Evolutionary conservation across 2,797 vertebrate species (phyloP).

Genomic region (Thaleichthys pacificus): DNA sequence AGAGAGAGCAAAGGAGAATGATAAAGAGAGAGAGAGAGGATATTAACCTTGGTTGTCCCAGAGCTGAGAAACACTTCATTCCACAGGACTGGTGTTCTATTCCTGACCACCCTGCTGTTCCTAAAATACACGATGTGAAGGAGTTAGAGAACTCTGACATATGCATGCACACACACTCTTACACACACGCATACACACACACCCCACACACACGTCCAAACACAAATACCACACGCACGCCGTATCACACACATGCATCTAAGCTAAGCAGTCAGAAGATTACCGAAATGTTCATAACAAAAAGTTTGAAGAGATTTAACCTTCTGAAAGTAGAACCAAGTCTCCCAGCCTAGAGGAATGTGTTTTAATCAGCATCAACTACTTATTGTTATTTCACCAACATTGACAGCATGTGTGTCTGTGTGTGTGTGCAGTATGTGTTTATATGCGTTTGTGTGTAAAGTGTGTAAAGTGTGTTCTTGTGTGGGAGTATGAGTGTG

Average conservation of each 20-base stretch:
- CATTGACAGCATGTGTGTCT: neutral
- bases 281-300: too few species aligned
- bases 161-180: neutral
- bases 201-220: neutral
- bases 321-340: too few species aligned
- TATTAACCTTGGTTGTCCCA: slow-evolving; percentile 8
- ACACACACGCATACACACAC: neutral
- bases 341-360: neutral
- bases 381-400: neutral
- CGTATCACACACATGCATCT: neutral
- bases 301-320: too few species aligned
- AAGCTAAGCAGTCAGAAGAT: too few species aligned
- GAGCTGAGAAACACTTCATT: slow-evolving; percentile 27
- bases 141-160: slow-evolving; percentile 37
- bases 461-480: neutral
- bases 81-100: slow-evolving; percentile 58
- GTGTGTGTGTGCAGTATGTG: slow-evolving; percentile 18
- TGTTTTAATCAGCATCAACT: neutral
- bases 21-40: neutral
- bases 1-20: slow-evolving; percentile 9
- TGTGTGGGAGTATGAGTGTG: slow-evolving; percentile 9
- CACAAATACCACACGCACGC: neutral
- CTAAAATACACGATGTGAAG: slow-evolving; percentile 59
- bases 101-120: slow-evolving; percentile 52
- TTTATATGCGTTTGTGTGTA: slow-evolving; percentile 35